These are phyloP conservation scores for Ctenosaura bakeri DNA, from an alignment of 2,797 vertebrate genomes.

Conservation along the genomic window DNA sequence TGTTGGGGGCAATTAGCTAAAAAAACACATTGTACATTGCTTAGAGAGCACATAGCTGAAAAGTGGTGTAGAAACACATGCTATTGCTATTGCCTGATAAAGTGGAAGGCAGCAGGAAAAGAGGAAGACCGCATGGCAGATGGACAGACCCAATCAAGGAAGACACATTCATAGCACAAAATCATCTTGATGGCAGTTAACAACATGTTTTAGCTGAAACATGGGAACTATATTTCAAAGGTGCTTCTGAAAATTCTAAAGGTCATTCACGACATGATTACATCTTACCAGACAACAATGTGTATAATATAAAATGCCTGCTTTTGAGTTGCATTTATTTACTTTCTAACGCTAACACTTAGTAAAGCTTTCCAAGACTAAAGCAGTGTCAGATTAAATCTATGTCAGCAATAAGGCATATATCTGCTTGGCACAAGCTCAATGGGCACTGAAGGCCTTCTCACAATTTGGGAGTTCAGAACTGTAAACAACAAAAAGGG, in stretches of 20 bases:
- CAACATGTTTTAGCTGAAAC: conserved; percentile 12
- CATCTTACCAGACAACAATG: neutral
- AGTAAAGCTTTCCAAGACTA: neutral
- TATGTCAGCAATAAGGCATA: conserved; percentile 4
- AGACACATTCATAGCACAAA: too few relatives aligned
- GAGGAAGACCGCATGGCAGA: too few relatives aligned
- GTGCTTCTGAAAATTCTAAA: neutral
- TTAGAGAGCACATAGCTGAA: too few relatives aligned
- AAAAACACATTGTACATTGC: too few relatives aligned
- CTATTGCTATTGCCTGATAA: too few relatives aligned
- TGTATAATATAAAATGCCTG: conserved; percentile 29
- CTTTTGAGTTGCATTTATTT: neutral
- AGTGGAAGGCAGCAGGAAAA: too few relatives aligned
- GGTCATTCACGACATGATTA: neutral
- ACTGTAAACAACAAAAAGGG: conserved; percentile 10
- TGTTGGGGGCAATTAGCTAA: too few relatives aligned
- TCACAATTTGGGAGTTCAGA: neutral
- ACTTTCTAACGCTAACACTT: neutral
- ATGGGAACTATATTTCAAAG: neutral
- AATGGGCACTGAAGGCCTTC: conserved; percentile 8
- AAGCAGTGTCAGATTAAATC: neutral
- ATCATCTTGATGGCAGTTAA: too few relatives aligned
- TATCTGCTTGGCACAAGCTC: neutral
- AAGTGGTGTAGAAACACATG: too few relatives aligned
- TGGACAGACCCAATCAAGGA: too few relatives aligned